Evolutionary conservation across 2,888 invertebrate species (phyloP).

Genomic region (Phortica okadai): DNA sequence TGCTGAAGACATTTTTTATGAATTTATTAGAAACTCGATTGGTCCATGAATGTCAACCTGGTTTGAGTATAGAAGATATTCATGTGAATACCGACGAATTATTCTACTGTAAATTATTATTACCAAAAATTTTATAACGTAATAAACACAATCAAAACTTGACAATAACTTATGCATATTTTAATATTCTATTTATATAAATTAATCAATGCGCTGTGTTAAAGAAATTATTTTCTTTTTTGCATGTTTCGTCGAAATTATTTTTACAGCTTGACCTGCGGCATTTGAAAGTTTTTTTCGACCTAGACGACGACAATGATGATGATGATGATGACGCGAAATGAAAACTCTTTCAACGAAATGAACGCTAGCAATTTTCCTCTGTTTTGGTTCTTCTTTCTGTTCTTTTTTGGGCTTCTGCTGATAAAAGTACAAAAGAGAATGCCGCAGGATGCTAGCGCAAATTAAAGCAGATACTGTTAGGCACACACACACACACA

Average conservation of each 20-base stretch:
- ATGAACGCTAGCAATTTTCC: not conserved
- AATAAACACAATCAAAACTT: too few relatives aligned
- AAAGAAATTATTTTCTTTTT: slow-evolving; percentile 56
- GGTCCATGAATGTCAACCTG: too few relatives aligned
- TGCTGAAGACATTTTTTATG: too few relatives aligned
- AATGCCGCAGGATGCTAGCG: slow-evolving; percentile 47
- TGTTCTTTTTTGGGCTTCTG: slow-evolving; percentile 37
- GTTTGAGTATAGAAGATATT: too few relatives aligned
- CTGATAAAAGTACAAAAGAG: slow-evolving; percentile 60
- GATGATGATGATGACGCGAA: slow-evolving; percentile 38
- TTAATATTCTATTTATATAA: slow-evolving; percentile 35
- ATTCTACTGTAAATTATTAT: too few relatives aligned
- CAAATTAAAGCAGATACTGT: slow-evolving; percentile 16
- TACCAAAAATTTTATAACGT: too few relatives aligned
- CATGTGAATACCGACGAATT: too few relatives aligned
- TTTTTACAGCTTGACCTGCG: slow-evolving; percentile 44
- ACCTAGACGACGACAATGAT: not conserved
- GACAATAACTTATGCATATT: too few relatives aligned
- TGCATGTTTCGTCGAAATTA: slow-evolving; percentile 29
- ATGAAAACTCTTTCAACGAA: not conserved
- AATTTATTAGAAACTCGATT: too few relatives aligned
- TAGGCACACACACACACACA: slow-evolving; percentile 39
- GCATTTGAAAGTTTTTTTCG: slow-evolving; percentile 42
- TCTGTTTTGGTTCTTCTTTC: not conserved
- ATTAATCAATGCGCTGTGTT: slow-evolving; percentile 52